Base-by-base conservation (phyloP, 2,888 invertebrate species). In the Cartodere bifasciata region DNA sequence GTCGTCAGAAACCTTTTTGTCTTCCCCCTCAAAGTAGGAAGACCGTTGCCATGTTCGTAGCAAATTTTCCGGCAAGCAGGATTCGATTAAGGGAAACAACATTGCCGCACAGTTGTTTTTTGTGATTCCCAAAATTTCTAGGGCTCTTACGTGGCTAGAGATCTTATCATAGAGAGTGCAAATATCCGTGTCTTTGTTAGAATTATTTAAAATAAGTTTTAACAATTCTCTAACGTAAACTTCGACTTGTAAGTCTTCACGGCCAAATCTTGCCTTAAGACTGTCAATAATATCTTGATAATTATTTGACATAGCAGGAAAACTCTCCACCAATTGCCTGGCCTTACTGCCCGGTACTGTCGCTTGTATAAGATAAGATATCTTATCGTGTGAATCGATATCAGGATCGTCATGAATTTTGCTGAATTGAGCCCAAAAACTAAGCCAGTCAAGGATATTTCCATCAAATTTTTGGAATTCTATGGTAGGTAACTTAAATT, bases 61-160 rank as follows among this genome's bases (percentile, higher is more conserved):
- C 4, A 46, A 29, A 4, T 45, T 44, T 9, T 44, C 39, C 2
- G 49, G 52, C 7, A 52, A 31, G 31, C 42, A 39, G 2, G 48
- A 50, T 30, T 52, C 51, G 11, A 51, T 47, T 3, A 52, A 34
- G 3, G 51, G 53, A 34, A 44, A 50, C 5, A 50, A 31, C 40
- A 48, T 47, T 2, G 47, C 43, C 5, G 44, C 40, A 35, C 39
- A 50, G 35, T 45, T 50, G 10, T 49, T 46, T 2, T 41, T 32
- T 7, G 45, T 45, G 20, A 48, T 38, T 4, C 44, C 44, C 10
- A 51, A 34, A 5, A 44, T 43, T 16, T 45, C 44, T 16, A 49
- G 37, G 11, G 49, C 44, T 13, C 47, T 29, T 15, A 52, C 32
- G 21, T 50, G 47, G 7, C 45, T 39, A 21, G 51, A 48, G 4